Percentiles rank a stretch among this genome's conserved stretches.
These are phyloP conservation scores for Epinephelus moara DNA, from an alignment of 2,113 vertebrate genomes.

Conservation along the genomic window DNA sequence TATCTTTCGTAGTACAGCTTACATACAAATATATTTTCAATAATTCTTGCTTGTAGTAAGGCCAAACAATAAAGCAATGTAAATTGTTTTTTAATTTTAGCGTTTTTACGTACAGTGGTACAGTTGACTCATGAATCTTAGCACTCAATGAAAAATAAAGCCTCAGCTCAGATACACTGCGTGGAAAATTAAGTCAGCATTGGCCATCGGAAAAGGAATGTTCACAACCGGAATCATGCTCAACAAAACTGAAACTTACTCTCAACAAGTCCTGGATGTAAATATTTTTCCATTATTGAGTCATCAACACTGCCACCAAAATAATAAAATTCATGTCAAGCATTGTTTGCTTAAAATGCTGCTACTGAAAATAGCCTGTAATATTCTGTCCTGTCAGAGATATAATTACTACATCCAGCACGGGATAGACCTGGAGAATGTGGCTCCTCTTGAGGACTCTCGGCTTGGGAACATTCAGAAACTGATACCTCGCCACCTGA, in stretches of 20 bases:
- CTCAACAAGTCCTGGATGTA: background rate
- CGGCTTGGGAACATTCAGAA: conserved; percentile 86
- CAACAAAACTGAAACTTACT: background rate
- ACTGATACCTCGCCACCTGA: conserved; percentile 85
- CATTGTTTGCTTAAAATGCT: conserved; percentile 5
- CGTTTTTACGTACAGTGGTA: background rate
- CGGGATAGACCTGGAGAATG: conserved; percentile 85
- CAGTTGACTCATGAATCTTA: background rate
- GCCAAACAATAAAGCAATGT: background rate
- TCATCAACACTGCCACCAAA: background rate
- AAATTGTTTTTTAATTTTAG: background rate
- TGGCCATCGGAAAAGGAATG: background rate
- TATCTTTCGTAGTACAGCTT: background rate
- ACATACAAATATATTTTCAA: background rate
- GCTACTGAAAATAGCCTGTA: background rate
- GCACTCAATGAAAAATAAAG: background rate
- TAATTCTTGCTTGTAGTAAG: background rate
- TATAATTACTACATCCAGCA: conserved; percentile 88
- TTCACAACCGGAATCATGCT: background rate
- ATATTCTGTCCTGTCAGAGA: conserved; percentile 74
- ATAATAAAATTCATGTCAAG: background rate
- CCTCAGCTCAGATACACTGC: background rate
- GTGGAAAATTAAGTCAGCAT: background rate
- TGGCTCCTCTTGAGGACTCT: conserved; percentile 87
- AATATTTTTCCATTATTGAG: background rate